Conservation (phyloP, 2,113 vertebrate genomes). For the Seriola rivoliana region DNA sequence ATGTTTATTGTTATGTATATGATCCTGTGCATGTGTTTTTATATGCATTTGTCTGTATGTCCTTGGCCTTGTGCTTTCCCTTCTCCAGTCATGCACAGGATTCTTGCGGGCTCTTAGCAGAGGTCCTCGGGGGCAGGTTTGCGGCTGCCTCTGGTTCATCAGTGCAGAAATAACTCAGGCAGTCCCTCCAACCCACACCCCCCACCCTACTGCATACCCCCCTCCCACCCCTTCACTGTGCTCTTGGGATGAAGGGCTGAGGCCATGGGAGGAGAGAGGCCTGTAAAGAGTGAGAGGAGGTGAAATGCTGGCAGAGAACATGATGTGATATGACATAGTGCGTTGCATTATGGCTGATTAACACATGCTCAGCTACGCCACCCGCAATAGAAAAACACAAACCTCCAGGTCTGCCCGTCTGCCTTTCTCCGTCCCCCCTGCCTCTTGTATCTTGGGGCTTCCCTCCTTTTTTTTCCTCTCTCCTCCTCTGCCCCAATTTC, state of each 20-base stretch:
- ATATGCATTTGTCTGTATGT: conserved; percentile 40
- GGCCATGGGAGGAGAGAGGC: conserved; percentile 28
- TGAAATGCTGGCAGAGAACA: conserved; percentile 58
- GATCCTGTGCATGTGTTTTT: conserved; percentile 24
- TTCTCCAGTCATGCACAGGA: conserved; percentile 65
- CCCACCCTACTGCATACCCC: background rate
- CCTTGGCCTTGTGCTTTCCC: conserved; percentile 63
- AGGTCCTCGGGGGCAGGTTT: conserved; percentile 72
- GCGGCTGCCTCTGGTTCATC: conserved; percentile 65
- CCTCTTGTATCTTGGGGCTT: conserved; percentile 41
- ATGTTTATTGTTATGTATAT: background rate
- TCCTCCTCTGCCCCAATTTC: conserved; percentile 37
- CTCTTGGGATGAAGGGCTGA: conserved; percentile 49
- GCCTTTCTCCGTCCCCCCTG: background rate
- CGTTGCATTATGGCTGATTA: conserved; percentile 76
- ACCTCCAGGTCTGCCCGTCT: conserved; percentile 39
- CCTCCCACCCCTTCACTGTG: conserved; percentile 25
- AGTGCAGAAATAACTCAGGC: conserved; percentile 72
- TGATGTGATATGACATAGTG: conserved; percentile 75
- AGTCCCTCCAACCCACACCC: background rate
- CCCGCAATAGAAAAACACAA: conserved; percentile 54
- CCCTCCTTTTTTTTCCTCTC: background rate
- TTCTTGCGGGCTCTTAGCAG: conserved; percentile 69
- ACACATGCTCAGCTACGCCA: conserved; percentile 67
- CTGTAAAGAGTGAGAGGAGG: conserved; percentile 46